phyloP scores from a whole-genome alignment of 2,888 invertebrate genomes.

The Cosmopolites sordidus region DNA sequence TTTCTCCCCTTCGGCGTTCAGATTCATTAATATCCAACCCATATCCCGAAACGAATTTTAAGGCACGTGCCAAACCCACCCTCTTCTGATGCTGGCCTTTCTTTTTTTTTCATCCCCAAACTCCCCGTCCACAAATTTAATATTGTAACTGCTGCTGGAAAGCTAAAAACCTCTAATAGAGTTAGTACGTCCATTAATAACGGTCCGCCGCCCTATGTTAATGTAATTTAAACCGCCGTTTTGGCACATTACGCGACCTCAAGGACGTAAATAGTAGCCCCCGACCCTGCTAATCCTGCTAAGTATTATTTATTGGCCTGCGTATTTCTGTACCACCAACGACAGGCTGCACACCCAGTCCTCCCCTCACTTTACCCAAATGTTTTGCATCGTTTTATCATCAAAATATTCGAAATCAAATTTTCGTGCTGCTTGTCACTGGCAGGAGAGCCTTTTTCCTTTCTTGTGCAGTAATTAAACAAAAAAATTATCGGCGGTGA shows the following conservation, averaged over 20 bases:
- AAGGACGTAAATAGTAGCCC: slow-evolving; percentile 33
- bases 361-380: background rate
- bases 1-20: no score
- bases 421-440: no score
- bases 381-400: no score
- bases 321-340: background rate
- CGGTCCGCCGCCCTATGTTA: slow-evolving; percentile 26
- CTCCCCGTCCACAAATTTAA: slow-evolving; percentile 14
- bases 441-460: no score
- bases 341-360: background rate
- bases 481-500: no score
- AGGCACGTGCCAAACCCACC: background rate
- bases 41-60: background rate
- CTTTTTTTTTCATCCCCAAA: background rate
- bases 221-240: slow-evolving; percentile 38
- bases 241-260: slow-evolving; percentile 37
- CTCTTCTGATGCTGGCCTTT: no score
- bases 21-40: no score
- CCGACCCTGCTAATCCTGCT: slow-evolving; percentile 41
- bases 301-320: slow-evolving; percentile 40
- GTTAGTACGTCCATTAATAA: slow-evolving; percentile 25
- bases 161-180: slow-evolving; percentile 26
- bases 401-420: no score
- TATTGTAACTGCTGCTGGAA: slow-evolving; percentile 5
- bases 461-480: no score